These are phyloP conservation scores for Neostethus bicornis DNA, from an alignment of 2,797 vertebrate genomes.

Conservation along the genomic window DNA sequence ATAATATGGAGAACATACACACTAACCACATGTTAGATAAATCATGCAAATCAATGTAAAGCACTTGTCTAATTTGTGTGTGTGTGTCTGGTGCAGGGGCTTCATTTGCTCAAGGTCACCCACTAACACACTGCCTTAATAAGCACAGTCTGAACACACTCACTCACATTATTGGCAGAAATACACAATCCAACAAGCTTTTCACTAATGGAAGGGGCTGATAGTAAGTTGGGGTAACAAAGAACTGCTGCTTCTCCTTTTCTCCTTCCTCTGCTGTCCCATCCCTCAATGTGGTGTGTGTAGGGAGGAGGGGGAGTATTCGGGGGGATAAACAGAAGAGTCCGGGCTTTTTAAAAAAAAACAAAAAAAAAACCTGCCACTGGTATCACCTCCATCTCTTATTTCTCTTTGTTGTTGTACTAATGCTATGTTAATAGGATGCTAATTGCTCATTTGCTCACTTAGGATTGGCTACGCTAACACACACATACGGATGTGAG, in stretches of 20 bases:
- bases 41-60: constrained; percentile 51
- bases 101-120: constrained; percentile 66
- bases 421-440: constrained; percentile 59
- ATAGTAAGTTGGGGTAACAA: constrained; percentile 55
- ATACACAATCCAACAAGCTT: constrained; percentile 22
- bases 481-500: constrained; percentile 15
- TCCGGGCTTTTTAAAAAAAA: neutral
- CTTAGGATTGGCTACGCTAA: constrained; percentile 25
- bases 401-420: constrained; percentile 35
- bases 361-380: constrained; percentile 14
- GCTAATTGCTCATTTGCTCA: constrained; percentile 51
- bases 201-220: constrained; percentile 44
- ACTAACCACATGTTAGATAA: constrained; percentile 18
- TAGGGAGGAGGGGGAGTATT: too few species aligned
- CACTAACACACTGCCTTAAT: constrained; percentile 67
- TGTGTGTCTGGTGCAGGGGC: too few species aligned
- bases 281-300: too few species aligned
- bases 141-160: constrained; percentile 41
- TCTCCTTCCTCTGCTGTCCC: neutral
- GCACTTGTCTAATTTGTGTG: constrained; percentile 14
- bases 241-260: constrained; percentile 15
- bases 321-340: constrained; percentile 42
- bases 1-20: neutral
- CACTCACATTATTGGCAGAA: constrained; percentile 10
- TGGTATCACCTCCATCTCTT: constrained; percentile 14